phyloP scores from a whole-genome alignment of 2,888 invertebrate species.

The Salticus scenicus region DNA sequence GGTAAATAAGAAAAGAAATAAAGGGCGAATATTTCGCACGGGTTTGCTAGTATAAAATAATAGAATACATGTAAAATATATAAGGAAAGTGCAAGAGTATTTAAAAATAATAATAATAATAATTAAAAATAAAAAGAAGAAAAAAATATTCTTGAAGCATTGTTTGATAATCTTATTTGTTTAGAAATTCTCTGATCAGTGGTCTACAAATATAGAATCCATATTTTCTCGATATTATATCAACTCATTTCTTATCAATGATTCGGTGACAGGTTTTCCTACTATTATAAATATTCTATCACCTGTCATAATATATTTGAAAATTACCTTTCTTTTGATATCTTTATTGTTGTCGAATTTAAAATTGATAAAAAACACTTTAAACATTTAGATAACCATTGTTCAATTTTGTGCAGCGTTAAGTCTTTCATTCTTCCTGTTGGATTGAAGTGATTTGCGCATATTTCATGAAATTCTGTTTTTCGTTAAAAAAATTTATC shows the following conservation, averaged over 20 bases:
- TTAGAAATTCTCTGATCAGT: too few species aligned
- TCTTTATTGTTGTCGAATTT: constrained; percentile 22
- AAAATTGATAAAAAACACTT: neutral
- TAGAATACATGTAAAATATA: too few species aligned
- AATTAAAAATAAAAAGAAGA: too few species aligned
- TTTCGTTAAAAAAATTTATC: neutral
- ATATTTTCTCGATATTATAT: too few species aligned
- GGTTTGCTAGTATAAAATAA: too few species aligned
- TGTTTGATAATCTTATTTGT: too few species aligned
- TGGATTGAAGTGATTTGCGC: neutral
- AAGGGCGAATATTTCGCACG: too few species aligned
- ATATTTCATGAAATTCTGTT: neutral
- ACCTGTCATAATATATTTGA: neutral
- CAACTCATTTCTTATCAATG: neutral
- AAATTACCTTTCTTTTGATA: constrained; percentile 11
- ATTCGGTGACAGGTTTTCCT: constrained; percentile 2
- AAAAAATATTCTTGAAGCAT: too few species aligned
- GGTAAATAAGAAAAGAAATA: too few species aligned
- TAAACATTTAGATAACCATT: neutral
- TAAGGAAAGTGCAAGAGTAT: too few species aligned
- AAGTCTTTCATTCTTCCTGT: neutral
- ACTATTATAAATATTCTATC: neutral
- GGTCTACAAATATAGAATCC: too few species aligned
- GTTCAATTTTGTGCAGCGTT: constrained; percentile 1
- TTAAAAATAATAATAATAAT: too few species aligned